Conservation (phyloP, 2,888 invertebrate species). For the Limnephilus auricula region DNA sequence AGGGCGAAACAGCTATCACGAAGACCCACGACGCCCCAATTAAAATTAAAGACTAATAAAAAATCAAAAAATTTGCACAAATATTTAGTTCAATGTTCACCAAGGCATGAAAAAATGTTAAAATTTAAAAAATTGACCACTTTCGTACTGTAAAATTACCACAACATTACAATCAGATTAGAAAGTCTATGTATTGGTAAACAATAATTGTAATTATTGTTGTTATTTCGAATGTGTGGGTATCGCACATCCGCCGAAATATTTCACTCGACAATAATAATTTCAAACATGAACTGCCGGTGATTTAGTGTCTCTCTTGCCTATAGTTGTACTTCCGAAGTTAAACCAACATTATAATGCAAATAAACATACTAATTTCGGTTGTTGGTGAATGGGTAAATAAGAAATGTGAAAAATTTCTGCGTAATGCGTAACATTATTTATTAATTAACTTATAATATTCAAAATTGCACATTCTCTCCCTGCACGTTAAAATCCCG, state of each 20-base stretch:
- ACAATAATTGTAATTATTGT: constrained; percentile 2
- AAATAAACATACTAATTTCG: neutral
- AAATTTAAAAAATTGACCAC: constrained; percentile 6
- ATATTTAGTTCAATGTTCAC: constrained; percentile 1
- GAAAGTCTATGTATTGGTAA: neutral
- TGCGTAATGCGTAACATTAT: too few species aligned
- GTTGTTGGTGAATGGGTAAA: too few species aligned
- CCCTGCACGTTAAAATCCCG: too few species aligned
- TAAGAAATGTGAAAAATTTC: too few species aligned
- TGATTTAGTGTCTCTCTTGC: too few species aligned
- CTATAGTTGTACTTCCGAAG: neutral
- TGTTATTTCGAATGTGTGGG: neutral
- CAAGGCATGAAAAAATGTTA: neutral
- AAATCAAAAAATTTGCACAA: neutral
- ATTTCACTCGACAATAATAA: neutral
- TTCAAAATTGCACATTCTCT: too few species aligned
- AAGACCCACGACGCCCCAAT: too few species aligned
- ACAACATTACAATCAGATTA: neutral
- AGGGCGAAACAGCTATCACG: too few species aligned
- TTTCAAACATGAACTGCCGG: neutral
- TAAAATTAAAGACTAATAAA: too few species aligned
- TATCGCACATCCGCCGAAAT: neutral
- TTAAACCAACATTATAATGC: neutral
- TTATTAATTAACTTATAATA: too few species aligned
- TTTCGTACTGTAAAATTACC: neutral